phyloP scores from a whole-genome alignment of 2,797 vertebrate species.

The Amniataba percoides region DNA sequence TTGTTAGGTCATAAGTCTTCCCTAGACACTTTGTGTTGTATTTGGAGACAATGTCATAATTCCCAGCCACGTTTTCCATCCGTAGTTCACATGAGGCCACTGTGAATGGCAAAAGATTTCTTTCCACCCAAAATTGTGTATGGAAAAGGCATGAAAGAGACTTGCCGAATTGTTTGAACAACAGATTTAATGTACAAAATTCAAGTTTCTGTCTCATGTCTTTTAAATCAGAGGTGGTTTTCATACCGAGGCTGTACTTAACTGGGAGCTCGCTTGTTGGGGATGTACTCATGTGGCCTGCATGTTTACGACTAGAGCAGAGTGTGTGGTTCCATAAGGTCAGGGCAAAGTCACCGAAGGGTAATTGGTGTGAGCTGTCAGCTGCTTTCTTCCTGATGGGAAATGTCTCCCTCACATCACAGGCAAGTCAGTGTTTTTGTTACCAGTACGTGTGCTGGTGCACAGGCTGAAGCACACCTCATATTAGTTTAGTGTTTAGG shows the following conservation, averaged over 20 bases:
- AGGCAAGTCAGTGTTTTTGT: slow-evolving; percentile 4
- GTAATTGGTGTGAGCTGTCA: slow-evolving; percentile 36
- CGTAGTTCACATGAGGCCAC: slow-evolving; percentile 44
- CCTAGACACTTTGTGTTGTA: background rate
- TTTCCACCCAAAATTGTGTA: background rate
- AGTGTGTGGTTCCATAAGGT: slow-evolving; percentile 36
- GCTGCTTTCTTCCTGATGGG: slow-evolving; percentile 19
- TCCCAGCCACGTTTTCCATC: slow-evolving; percentile 38
- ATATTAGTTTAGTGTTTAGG: background rate
- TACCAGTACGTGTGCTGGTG: background rate
- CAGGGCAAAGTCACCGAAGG: slow-evolving; percentile 37
- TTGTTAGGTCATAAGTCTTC: slow-evolving; percentile 18
- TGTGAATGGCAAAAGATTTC: slow-evolving; percentile 25
- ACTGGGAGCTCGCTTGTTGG: slow-evolving; percentile 42
- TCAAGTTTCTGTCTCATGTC: slow-evolving; percentile 33
- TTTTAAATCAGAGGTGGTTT: slow-evolving; percentile 50
- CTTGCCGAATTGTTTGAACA: slow-evolving; percentile 13
- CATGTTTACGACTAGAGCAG: slow-evolving; percentile 39
- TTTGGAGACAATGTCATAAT: slow-evolving; percentile 24
- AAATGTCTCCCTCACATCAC: slow-evolving; percentile 31
- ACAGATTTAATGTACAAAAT: slow-evolving; percentile 42
- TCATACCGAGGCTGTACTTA: slow-evolving; percentile 47
- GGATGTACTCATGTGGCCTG: slow-evolving; percentile 49
- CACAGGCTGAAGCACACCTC: background rate
- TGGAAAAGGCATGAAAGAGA: slow-evolving; percentile 24